Conservation (phyloP, 2,113 vertebrate genomes). For the Chloroceryle aenea region DNA sequence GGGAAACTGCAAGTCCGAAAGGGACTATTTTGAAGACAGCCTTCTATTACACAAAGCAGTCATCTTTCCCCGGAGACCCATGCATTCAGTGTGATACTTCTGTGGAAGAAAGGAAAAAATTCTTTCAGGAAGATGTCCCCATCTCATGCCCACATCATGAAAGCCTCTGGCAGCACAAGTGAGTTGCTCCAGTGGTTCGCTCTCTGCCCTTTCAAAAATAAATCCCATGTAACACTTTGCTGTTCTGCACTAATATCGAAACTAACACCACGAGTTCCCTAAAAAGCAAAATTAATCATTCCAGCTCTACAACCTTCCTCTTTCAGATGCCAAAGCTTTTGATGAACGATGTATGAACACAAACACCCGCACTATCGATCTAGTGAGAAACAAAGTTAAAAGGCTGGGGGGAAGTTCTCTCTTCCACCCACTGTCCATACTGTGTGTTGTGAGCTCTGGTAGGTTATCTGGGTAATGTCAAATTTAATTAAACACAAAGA, state of each 20-base stretch:
- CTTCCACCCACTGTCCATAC: not conserved
- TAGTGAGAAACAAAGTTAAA: not conserved
- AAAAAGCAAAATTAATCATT: not conserved
- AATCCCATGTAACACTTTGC: not conserved
- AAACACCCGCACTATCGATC: not conserved
- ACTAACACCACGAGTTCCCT: not conserved
- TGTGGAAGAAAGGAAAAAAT: not conserved
- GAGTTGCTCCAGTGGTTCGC: not conserved
- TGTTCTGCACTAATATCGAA: not conserved
- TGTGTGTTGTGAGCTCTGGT: not conserved
- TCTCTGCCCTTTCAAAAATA: not conserved
- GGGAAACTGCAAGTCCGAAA: not conserved
- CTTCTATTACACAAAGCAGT: not conserved
- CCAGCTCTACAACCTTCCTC: not conserved
- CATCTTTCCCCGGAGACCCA: not conserved
- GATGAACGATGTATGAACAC: not conserved
- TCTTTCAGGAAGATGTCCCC: not conserved
- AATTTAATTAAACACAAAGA: not conserved
- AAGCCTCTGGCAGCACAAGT: not conserved
- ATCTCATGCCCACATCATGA: fast-evolving
- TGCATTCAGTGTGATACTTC: not conserved
- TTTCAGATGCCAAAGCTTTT: not conserved
- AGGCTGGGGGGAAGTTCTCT: not conserved
- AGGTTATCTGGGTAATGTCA: not conserved
- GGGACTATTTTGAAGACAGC: not conserved